Evolutionary conservation across 37 sponge, comb jelly and placozoan species (phyloP).

Genomic region (Halisarca cf. caerulea): DNA sequence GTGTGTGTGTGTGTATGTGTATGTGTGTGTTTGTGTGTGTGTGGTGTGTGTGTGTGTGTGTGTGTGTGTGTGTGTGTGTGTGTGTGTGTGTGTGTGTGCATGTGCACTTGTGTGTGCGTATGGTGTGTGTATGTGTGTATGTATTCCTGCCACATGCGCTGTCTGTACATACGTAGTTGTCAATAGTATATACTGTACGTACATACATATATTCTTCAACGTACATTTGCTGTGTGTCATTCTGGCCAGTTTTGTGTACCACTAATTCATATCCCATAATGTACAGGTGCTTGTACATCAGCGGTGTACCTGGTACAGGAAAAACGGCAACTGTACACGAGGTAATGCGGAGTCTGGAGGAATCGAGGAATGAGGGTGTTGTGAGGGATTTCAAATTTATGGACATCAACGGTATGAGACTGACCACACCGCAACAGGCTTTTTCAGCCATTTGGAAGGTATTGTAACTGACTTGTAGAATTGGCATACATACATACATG

Average conservation of each 20-base stretch:
- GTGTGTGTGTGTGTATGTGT: too few species aligned
- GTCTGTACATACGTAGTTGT: too few species aligned
- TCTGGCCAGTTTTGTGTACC: not conserved
- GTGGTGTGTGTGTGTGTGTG: too few species aligned
- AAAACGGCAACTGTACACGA: constrained; percentile 97
- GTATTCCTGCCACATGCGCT: too few species aligned
- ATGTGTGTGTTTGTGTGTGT: too few species aligned
- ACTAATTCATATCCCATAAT: not conserved
- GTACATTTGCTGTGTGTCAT: not conserved
- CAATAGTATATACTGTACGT: too few species aligned
- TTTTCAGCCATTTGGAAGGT: constrained; percentile 39
- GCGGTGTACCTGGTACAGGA: constrained; percentile 94
- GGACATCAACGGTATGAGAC: constrained; percentile 92
- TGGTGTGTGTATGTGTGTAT: too few species aligned
- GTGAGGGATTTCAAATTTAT: constrained; percentile 79
- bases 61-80: too few species aligned
- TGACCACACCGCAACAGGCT: constrained; percentile 66
- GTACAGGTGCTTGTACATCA: constrained; percentile 88
- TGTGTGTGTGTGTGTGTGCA: too few species aligned
- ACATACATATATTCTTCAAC: too few species aligned
- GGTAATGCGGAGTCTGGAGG: constrained; percentile 59
- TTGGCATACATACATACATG: not conserved
- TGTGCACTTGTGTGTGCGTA: too few species aligned
- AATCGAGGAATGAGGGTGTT: constrained; percentile 42
- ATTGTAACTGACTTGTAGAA: too few species aligned